phyloP scores from a whole-genome alignment of 2,113 vertebrate species.

The Natator depressus region DNA sequence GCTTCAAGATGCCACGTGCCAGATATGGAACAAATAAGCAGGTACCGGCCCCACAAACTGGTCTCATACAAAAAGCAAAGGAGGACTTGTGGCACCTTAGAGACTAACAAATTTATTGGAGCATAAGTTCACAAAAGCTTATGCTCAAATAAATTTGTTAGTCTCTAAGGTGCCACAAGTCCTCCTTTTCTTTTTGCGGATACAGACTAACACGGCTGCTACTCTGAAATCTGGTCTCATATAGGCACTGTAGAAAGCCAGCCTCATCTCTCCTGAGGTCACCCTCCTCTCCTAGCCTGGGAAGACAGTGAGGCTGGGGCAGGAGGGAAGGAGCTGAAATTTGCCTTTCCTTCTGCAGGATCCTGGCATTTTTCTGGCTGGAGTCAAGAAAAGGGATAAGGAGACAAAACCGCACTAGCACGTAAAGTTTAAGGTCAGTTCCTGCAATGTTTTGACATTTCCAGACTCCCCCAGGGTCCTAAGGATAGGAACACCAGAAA shows the following conservation, averaged over 20 bases:
- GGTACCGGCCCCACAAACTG: not conserved
- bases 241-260: not conserved
- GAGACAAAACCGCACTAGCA: constrained; percentile 29
- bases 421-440: constrained; percentile 80
- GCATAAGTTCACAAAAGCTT: no score
- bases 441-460: constrained; percentile 79
- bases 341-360: constrained; percentile 43
- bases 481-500: constrained; percentile 56
- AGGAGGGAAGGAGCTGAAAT: constrained; percentile 59
- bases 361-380: constrained; percentile 58
- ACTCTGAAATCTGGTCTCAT: no score
- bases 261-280: not conserved
- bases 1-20: not conserved
- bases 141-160: no score
- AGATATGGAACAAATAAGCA: not conserved
- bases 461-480: constrained; percentile 35
- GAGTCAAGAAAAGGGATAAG: constrained; percentile 29
- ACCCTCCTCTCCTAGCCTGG: not conserved
- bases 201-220: no score
- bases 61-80: not conserved
- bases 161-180: no score
- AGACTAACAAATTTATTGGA: no score
- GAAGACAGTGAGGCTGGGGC: not conserved
- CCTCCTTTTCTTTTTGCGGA: no score
- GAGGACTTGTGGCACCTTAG: no score